Evolutionary conservation across 2,888 invertebrate species (phyloP), one percentile per base, ranked within the genome.

Genomic region (Aphodius granarius): DNA sequence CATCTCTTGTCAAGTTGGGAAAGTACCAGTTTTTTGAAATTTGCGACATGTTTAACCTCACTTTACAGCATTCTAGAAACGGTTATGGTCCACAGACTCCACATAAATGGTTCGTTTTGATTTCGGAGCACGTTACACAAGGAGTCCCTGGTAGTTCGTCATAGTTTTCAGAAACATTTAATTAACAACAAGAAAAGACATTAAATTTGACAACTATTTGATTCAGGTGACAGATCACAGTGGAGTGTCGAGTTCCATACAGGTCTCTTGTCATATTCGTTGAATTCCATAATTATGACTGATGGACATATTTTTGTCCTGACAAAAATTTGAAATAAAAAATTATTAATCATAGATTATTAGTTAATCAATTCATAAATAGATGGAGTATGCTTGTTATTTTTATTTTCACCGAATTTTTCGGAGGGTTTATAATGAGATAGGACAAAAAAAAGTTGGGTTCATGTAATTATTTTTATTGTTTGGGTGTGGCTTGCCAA

Each of bases 1-100:
- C 91, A 86, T 93, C 93, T 85, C 94, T 90, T 78, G 92, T 91
- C 85, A 94, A 91, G 89, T 92, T 94, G 82, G 93, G 94, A 89
- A 94, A 95, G 88, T 92, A 95, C 95, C 95, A 96, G 15, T 77
- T 77, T 68, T 77, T 77, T 15, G 72, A 72, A 68, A 66, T 72
- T 66, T 75, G 75, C 23, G 75, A 66, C 75, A 75, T 75, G 6
- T 17, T 73, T 66, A 17, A 72, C 22, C 15, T 19, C 15, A 43
- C 43, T 43, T 43, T 43, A 43, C 9, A 43, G 43, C 43, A 43
- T 43, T 43, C 43, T 43, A 43, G 13, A 13, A 43, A 13, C 43
- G 43, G 43, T 43, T 43, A 43, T 43, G 43, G 43, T 3, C 43
- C 43, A 43, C 43, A 9, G 43, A 9, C 9, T 43, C 43, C 23